Base-by-base conservation (phyloP, 2,797 vertebrate genomes). In the Tadarida brasiliensis region DNA sequence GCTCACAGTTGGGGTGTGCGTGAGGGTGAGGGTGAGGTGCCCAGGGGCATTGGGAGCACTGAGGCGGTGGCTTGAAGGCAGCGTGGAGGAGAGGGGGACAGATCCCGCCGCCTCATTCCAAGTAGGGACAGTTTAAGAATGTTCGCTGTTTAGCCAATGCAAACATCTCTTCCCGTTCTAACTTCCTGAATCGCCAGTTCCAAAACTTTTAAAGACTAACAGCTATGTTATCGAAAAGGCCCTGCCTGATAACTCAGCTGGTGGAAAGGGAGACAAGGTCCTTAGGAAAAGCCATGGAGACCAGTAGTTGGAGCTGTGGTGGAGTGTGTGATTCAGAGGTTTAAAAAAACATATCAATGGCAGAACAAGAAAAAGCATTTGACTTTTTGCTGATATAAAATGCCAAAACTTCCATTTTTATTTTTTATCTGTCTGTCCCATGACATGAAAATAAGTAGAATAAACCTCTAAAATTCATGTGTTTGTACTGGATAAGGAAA, bases 341-440 rank as follows among this genome's bases (percentile, higher is more conserved):
- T 35, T 19, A 82, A 87, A 54, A 54, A 73, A 59, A 71, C 20
- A 12, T 51, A 54, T 39, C 4, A 57, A 47, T 67, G 8, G 19
- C 20, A 68, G 17, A 56, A 73, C 9, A 88, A 94, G 68, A 77
- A 87, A 96, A 93, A 35, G 8, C n/a, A 51, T 73, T 87, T 84
- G 39, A 77, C 47, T 44, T 83, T 87, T 87, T 78, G 35, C 70
- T 94, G 89, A 77, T 70, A 67, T 65, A 92, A 95, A 95, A 85
- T 77, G 24, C 15, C 56, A 86, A 51, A 88, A 49, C 35, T 2
- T 89, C 44, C 6, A 9, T 70, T 85, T 96, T 80, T 57, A 30
- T 71, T 83, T 73, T 78, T 78, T 77, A 11, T 70, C 33, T 59
- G 70, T 77, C 59, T 94, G 28, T 61, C 30, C 39, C 70, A 54